Conservation (phyloP, 2,113 vertebrate genomes). For the rat (Rattus norvegicus) region GRCr8 NC_086039.1:21578501-21579000, state of each 20-base stretch:
- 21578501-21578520: neutral
- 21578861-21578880: slow-evolving; percentile 41
- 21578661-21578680: slow-evolving; percentile 71
- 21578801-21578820: neutral
- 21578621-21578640: slow-evolving; percentile 61
- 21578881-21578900: slow-evolving; percentile 75
- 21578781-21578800: neutral
- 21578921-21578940: slow-evolving; percentile 58
- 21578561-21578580: neutral
- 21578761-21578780: neutral
- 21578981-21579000: slow-evolving; percentile 53
- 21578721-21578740: no score
- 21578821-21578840: neutral
- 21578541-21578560: slow-evolving; percentile 37
- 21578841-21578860: neutral
- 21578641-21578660: slow-evolving; percentile 62
- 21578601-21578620: slow-evolving; percentile 35
- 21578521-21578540: slow-evolving; percentile 34
- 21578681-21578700: slow-evolving; percentile 74
- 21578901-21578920: slow-evolving; percentile 75
- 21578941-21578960: slow-evolving; percentile 61
- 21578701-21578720: slow-evolving; percentile 13
- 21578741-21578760: neutral
- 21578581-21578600: neutral
- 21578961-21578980: slow-evolving; percentile 54